Evolutionary conservation across 2,888 invertebrate genomes (phyloP).

Genomic region (Dugesia japonica): DNA sequence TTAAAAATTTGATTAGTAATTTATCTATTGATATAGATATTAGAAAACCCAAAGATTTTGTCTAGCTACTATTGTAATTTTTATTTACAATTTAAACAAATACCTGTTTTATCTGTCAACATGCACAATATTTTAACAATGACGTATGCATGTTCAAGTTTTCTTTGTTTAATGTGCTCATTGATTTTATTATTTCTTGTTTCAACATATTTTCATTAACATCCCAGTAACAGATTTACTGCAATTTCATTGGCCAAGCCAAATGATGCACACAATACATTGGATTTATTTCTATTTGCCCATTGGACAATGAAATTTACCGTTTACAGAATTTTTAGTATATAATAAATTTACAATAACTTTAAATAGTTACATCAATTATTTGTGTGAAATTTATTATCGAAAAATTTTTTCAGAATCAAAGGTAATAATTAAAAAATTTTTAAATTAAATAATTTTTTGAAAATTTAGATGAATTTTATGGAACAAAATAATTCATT

Average conservation of each 20-base stretch:
- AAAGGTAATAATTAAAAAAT: no score
- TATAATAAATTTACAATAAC: no score
- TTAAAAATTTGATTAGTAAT: no score
- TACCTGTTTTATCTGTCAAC: background rate
- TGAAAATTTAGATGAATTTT: constrained; percentile 5
- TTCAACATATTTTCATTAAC: background rate
- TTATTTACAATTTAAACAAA: background rate
- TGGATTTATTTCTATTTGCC: constrained; percentile 6
- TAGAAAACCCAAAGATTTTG: no score
- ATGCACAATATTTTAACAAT: background rate
- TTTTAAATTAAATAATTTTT: background rate
- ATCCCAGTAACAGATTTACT: constrained; percentile 16
- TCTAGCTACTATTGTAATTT: no score
- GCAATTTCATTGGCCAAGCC: background rate
- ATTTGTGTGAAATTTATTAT: no score
- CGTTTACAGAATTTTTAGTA: background rate
- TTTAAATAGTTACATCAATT: no score
- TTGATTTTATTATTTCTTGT: background rate
- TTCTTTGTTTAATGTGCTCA: constrained; percentile 13
- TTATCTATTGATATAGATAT: no score
- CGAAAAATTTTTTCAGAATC: no score
- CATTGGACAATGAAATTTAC: constrained; percentile 11
- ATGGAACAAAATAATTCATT: constrained; percentile 3
- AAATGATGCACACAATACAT: background rate
- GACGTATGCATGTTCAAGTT: background rate